These are phyloP conservation scores for Andrena chrysosceles DNA, from an alignment of 2,888 invertebrate genomes.

Conservation along the genomic window DNA sequence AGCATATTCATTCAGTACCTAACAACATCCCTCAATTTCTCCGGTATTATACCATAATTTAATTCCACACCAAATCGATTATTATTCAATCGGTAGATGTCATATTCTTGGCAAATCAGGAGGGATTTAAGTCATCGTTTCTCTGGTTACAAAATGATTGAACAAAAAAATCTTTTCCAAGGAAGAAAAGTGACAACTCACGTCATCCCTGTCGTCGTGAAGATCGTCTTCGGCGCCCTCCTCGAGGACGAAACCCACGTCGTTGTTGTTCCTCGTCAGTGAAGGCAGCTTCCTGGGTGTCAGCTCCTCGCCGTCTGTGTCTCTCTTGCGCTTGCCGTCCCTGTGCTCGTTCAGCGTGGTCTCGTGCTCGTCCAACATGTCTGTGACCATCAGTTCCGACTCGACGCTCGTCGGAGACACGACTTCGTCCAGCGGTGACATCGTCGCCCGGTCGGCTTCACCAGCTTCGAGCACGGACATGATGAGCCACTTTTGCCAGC, in stretches of 20 bases:
- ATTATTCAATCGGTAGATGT: too few species aligned
- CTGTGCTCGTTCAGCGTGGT: conserved; percentile 68
- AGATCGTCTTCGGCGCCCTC: conserved; percentile 78
- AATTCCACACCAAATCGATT: too few species aligned
- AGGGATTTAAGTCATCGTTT: not conserved
- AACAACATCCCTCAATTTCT: too few species aligned
- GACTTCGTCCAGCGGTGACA: conserved; percentile 83
- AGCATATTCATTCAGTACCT: too few species aligned
- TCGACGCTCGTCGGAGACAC: conserved; percentile 81
- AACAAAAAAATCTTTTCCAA: not conserved
- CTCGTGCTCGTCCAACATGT: conserved; percentile 82
- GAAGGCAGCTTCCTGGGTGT: conserved; percentile 80
- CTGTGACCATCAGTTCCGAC: conserved; percentile 82
- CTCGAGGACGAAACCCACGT: conserved; percentile 82
- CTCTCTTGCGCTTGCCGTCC: conserved; percentile 79
- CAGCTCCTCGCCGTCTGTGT: conserved; percentile 78
- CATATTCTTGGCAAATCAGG: too few species aligned
- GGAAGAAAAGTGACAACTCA: conserved; percentile 71
- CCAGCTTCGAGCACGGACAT: conserved; percentile 81
- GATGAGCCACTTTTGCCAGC: conserved; percentile 55
- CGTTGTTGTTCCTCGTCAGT: conserved; percentile 81
- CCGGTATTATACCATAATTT: too few species aligned
- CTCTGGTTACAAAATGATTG: not conserved
- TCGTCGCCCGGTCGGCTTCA: conserved; percentile 78
- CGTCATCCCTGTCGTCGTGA: conserved; percentile 81